These are phyloP conservation scores for Vultur gryphus DNA, from an alignment of 2,797 vertebrate species.

Conservation along the genomic window DNA sequence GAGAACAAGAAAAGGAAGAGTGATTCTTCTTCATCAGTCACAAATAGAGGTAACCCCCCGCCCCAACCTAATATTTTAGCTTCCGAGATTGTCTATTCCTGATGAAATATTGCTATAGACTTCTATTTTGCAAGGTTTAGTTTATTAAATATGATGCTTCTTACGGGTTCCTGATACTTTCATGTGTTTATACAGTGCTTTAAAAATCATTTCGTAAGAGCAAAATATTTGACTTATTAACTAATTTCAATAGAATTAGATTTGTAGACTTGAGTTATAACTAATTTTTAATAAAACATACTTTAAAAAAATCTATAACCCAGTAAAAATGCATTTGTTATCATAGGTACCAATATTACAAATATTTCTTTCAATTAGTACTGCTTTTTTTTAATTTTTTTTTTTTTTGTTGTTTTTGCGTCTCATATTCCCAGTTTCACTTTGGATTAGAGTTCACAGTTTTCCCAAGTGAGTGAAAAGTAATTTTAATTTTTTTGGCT, in stretches of 20 bases:
- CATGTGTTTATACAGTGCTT: not conserved
- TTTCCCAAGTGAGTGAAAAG: not conserved
- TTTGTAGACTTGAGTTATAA: not conserved
- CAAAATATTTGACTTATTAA: not conserved
- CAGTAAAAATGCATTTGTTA: not conserved
- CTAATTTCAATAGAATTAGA: not conserved
- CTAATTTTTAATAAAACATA: not conserved
- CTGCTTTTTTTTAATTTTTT: too few species aligned
- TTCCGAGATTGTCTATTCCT: not conserved
- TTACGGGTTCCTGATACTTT: not conserved
- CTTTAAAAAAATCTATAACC: not conserved
- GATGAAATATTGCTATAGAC: not conserved
- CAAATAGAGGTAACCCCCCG: rapidly evolving
- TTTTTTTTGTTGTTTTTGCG: not conserved
- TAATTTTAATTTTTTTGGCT: not conserved
- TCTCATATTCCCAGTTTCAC: not conserved
- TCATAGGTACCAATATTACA: not conserved
- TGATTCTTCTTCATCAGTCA: not conserved
- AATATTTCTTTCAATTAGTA: not conserved
- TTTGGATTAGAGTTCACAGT: not conserved
- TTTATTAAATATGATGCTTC: not conserved
- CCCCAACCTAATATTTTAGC: not conserved
- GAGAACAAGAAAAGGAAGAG: not conserved
- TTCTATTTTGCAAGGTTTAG: not conserved
- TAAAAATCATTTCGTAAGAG: not conserved